phyloP scores from a whole-genome alignment of 2,113 vertebrate genomes.

The Dermatemys mawii region DNA sequence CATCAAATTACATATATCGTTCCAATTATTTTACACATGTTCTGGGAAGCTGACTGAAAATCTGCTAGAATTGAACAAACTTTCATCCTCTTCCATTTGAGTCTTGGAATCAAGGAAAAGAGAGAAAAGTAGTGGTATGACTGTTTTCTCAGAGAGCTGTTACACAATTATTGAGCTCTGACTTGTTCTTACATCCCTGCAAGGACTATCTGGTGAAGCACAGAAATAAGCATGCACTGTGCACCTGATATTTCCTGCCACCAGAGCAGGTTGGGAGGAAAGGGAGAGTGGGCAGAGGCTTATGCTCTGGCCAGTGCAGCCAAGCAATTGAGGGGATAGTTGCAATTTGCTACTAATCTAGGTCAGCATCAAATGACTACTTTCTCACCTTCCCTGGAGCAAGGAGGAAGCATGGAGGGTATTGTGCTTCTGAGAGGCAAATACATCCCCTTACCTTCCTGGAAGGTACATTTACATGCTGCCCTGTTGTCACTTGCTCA shows the following conservation, averaged over 20 bases:
- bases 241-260: not conserved
- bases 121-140: not conserved
- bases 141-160: not conserved
- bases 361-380: accelerated
- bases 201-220: not conserved
- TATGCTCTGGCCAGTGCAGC: accelerated
- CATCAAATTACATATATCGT: not conserved
- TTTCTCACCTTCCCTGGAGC: not conserved
- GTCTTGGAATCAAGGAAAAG: not conserved
- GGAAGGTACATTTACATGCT: accelerated
- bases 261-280: not conserved
- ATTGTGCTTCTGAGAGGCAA: not conserved
- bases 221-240: not conserved
- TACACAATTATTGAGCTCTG: not conserved
- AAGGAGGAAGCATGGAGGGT: not conserved
- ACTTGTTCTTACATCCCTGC: accelerated
- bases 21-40: not conserved
- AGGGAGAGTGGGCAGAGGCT: not conserved
- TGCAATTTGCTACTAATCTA: not conserved
- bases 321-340: not conserved
- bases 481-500: accelerated
- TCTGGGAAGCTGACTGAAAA: not conserved
- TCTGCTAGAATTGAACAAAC: not conserved
- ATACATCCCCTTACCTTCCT: not conserved
- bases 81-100: not conserved